phyloP scores from a whole-genome alignment of 2,113 vertebrate genomes.

The Regulus satrapa region DNA sequence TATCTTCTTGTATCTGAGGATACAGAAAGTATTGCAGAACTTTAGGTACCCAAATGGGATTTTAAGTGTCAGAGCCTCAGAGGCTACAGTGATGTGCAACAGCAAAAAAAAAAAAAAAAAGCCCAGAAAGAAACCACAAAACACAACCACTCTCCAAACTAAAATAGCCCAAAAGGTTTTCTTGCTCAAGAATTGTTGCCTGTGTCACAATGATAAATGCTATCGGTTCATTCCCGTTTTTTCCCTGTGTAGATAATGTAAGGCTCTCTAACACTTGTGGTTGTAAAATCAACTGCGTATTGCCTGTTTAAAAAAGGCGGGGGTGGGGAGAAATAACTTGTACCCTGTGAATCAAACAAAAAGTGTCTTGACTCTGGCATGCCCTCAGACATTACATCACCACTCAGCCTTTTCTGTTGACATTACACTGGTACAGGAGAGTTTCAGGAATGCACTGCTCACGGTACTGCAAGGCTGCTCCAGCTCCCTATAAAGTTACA shows the following conservation, averaged over 20 bases:
- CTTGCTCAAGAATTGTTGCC: not conserved
- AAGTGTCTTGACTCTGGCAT: constrained; percentile 67
- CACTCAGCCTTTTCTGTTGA: constrained; percentile 74
- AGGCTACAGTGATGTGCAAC: not conserved
- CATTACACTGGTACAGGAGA: constrained; percentile 66
- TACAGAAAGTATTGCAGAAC: not conserved
- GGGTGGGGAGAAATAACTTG: constrained; percentile 41
- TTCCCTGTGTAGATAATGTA: not conserved
- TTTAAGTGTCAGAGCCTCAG: not conserved
- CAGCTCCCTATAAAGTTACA: constrained; percentile 57
- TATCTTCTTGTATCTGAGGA: not conserved
- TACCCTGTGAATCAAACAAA: constrained; percentile 59
- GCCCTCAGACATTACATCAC: constrained; percentile 82
- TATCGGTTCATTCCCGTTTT: not conserved
- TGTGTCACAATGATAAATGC: not conserved
- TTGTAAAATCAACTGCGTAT: constrained; percentile 17
- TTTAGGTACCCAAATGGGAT: not conserved
- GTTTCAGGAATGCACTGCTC: constrained; percentile 60
- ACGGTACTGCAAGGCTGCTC: not conserved
- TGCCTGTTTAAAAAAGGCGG: not conserved
- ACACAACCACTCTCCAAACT: not conserved
- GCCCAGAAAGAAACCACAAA: not conserved
- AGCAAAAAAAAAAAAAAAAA: not conserved
- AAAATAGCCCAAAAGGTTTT: not conserved
- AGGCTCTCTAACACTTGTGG: not conserved